Percentiles rank a stretch among this genome's conserved stretches.
Conservation (phyloP, 2,797 vertebrate species). For the Cossypha niveicapilla region DNA sequence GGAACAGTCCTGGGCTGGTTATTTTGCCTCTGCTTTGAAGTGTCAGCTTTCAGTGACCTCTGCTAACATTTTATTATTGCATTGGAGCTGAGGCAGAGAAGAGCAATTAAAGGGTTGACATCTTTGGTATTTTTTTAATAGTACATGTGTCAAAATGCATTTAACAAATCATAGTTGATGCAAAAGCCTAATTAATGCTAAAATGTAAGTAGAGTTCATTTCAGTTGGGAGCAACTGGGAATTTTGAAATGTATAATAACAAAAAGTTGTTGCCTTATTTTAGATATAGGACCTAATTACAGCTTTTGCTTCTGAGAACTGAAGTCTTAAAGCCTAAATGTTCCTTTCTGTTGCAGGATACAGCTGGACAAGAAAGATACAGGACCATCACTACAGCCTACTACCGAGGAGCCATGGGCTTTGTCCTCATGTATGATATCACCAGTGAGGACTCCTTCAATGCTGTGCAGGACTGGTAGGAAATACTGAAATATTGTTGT, state of each 20-base stretch:
- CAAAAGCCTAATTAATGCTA: conserved; percentile 35
- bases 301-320: background rate
- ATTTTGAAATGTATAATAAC: background rate
- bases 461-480: conserved; percentile 90
- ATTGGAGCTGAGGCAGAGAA: background rate
- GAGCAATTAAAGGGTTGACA: conserved; percentile 44
- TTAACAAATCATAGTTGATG: conserved; percentile 21
- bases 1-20: background rate
- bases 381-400: conserved; percentile 96
- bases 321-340: background rate
- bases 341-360: conserved; percentile 80
- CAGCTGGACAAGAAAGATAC: conserved; percentile 94
- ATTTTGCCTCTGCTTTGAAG: conserved; percentile 27
- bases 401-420: conserved; percentile 95
- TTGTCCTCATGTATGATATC: conserved; percentile 96
- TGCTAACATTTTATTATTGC: conserved; percentile 6
- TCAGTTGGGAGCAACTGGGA: background rate
- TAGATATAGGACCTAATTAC: background rate
- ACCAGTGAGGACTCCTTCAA: conserved; percentile 93
- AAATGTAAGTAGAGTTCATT: conserved; percentile 13
- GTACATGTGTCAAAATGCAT: conserved; percentile 38
- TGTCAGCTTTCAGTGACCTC: conserved; percentile 17
- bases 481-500: background rate
- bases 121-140: conserved; percentile 30
- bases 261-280: background rate